phyloP scores from a whole-genome alignment of 2,113 vertebrate species.

The Morone chrysops region DNA sequence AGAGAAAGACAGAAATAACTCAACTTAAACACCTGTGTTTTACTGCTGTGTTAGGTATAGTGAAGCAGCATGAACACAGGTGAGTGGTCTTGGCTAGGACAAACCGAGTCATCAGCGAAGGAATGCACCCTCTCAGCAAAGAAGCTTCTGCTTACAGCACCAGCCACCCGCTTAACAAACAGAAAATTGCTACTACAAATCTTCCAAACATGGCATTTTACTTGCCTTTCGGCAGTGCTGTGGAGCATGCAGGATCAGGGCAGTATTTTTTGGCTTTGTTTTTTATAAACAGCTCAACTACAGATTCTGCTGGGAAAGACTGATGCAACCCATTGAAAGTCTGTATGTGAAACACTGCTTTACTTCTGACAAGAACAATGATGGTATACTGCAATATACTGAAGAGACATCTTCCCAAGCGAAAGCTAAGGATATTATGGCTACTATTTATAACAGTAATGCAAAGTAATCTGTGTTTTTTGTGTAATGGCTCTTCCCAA shows the following conservation, averaged over 20 bases:
- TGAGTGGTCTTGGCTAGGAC: conserved; percentile 29
- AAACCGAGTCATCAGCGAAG: conserved; percentile 39
- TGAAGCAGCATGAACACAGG: conserved; percentile 54
- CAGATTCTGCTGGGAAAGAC: conserved; percentile 40
- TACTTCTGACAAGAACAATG: conserved; percentile 49
- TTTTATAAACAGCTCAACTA: conserved; percentile 61
- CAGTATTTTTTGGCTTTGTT: conserved; percentile 31
- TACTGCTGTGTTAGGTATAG: conserved; percentile 56
- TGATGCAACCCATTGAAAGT: conserved; percentile 75
- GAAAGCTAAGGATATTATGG: conserved; percentile 1
- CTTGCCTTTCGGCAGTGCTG: conserved; percentile 46
- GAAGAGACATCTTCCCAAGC: conserved; percentile 19
- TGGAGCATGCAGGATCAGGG: conserved; percentile 51
- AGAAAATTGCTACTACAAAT: conserved; percentile 63
- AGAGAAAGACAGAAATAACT: conserved; percentile 57
- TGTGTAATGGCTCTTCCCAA: not conserved
- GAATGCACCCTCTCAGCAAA: conserved; percentile 66
- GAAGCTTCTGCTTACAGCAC: conserved; percentile 44
- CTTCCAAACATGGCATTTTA: conserved; percentile 55
- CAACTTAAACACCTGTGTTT: conserved; percentile 63
- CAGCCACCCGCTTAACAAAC: conserved; percentile 46
- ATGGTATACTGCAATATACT: conserved; percentile 12
- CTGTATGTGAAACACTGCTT: conserved; percentile 41
- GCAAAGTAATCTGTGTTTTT: not conserved
- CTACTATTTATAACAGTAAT: conserved; percentile 5